Evolutionary conservation across 2,113 vertebrate species (phyloP).

Genomic region (Oryzias curvinotus): DNA sequence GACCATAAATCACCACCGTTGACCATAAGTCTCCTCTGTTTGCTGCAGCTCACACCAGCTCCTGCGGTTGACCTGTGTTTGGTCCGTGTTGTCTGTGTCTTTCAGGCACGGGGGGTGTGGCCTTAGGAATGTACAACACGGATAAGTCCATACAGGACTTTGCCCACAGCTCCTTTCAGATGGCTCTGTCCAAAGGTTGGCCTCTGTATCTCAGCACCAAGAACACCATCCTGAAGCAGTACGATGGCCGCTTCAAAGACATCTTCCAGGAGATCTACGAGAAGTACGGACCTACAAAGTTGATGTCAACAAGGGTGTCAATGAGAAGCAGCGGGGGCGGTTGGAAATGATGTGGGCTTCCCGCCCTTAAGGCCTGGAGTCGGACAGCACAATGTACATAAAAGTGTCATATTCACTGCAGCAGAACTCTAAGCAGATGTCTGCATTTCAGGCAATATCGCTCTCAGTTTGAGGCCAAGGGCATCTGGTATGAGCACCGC

Average conservation of each 20-base stretch:
- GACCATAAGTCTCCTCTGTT: too few species aligned
- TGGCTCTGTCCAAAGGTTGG: constrained; percentile 89
- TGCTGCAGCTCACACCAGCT: background rate
- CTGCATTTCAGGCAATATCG: constrained; percentile 84
- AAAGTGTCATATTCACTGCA: background rate
- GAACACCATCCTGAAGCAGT: constrained; percentile 98
- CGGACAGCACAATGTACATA: too few species aligned
- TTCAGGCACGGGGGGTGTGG: constrained; percentile 89
- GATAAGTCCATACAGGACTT: constrained; percentile 93
- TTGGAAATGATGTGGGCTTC: too few species aligned
- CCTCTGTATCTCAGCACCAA: constrained; percentile 98
- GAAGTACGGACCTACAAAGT: constrained; percentile 76
- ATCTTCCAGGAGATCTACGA: constrained; percentile 99
- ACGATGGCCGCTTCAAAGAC: constrained; percentile 96
- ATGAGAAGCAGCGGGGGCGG: background rate
- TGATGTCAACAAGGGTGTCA: background rate
- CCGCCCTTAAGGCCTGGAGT: too few species aligned
- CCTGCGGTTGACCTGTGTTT: background rate
- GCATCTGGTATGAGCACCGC: constrained; percentile 97
- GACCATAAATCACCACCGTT: too few species aligned
- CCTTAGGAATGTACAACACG: constrained; percentile 97
- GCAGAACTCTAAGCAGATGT: background rate
- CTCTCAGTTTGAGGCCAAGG: constrained; percentile 87
- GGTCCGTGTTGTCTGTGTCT: background rate
- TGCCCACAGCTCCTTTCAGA: constrained; percentile 98